phyloP scores from a whole-genome alignment of 2,113 vertebrate species.

The Ailuropoda melanoleuca region DNA sequence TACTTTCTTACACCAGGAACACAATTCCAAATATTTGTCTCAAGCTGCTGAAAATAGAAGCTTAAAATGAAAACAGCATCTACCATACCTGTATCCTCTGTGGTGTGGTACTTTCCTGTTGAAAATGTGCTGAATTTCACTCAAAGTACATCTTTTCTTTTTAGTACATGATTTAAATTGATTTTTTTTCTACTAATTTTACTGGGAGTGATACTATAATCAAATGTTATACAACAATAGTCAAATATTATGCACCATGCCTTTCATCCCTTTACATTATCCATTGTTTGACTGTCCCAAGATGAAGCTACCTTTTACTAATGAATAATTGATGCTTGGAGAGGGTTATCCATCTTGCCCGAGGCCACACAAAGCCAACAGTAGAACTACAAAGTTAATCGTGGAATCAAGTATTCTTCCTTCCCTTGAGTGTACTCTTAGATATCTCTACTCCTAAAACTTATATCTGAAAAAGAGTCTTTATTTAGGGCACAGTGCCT shows the following conservation, averaged over 20 bases:
- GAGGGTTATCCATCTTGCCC: slow-evolving; percentile 21
- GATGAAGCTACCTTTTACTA: slow-evolving; percentile 36
- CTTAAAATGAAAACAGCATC: slow-evolving; percentile 44
- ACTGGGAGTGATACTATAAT: not conserved
- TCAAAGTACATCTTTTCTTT: not conserved
- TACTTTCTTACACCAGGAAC: slow-evolving; percentile 41
- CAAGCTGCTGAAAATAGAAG: slow-evolving; percentile 50
- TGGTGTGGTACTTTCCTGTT: not conserved
- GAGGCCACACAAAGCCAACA: slow-evolving; percentile 52
- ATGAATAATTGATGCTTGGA: slow-evolving; percentile 66
- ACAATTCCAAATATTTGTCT: slow-evolving; percentile 49
- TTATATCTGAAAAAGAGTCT: slow-evolving; percentile 19
- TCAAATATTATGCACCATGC: not conserved
- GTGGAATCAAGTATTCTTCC: slow-evolving; percentile 25
- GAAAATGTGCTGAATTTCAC: slow-evolving; percentile 31
- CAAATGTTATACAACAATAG: slow-evolving; percentile 40
- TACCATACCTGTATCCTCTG: not conserved
- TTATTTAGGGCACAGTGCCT: not conserved
- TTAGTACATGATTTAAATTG: not conserved
- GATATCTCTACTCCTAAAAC: slow-evolving; percentile 19
- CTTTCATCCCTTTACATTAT: not conserved
- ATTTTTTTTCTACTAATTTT: not conserved
- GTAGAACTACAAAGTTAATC: slow-evolving; percentile 65
- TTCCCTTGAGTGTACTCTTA: slow-evolving; percentile 45
- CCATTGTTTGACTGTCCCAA: slow-evolving; percentile 3